A percentile compares a stretch with the other conserved stretches of the same genome.
phyloP scores from a whole-genome alignment of 1,140 invertebrate genomes.

The Drosophila trapezifrons region DNA sequence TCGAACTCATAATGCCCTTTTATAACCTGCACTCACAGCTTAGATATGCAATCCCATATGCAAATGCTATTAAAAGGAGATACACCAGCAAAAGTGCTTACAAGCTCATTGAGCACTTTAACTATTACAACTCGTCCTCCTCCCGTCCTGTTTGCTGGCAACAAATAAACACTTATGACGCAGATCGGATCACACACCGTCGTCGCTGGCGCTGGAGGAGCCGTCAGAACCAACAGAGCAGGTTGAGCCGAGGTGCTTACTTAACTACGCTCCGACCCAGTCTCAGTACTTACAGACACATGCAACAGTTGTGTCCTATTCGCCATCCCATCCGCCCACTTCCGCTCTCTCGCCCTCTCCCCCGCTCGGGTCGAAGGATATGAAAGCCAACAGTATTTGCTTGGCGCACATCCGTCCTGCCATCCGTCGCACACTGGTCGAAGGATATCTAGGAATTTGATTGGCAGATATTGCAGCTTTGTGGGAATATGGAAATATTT shows the following conservation, averaged over 20 bases:
- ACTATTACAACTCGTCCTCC: conserved; percentile 47
- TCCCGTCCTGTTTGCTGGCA: conserved; percentile 54
- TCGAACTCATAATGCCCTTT: conserved; percentile 2
- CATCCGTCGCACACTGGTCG: conserved; percentile 46
- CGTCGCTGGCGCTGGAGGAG: conserved; percentile 13
- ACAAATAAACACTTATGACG: conserved; percentile 78
- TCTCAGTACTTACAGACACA: conserved; percentile 26
- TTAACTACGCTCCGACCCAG: conserved; percentile 50
- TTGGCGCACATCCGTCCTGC: conserved; percentile 68
- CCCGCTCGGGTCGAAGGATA: conserved; percentile 57
- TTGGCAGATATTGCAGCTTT: neutral
- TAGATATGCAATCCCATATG: conserved; percentile 58
- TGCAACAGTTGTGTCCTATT: conserved; percentile 72
- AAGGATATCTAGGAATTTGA: neutral
- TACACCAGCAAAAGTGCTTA: conserved; percentile 45
- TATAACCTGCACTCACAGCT: neutral
- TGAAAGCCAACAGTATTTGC: conserved; percentile 77
- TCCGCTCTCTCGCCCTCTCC: conserved; percentile 31
- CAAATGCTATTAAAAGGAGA: conserved; percentile 57
- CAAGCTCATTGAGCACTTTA: conserved; percentile 73
- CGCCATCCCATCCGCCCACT: conserved; percentile 56
- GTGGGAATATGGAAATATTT: neutral
- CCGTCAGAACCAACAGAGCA: conserved; percentile 15
- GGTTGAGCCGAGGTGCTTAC: conserved; percentile 52
- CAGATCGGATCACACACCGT: conserved; percentile 63